These are phyloP conservation scores for Melanotaenia parkinsoni DNA, from an alignment of 2,797 vertebrate genomes.

Conservation along the genomic window DNA sequence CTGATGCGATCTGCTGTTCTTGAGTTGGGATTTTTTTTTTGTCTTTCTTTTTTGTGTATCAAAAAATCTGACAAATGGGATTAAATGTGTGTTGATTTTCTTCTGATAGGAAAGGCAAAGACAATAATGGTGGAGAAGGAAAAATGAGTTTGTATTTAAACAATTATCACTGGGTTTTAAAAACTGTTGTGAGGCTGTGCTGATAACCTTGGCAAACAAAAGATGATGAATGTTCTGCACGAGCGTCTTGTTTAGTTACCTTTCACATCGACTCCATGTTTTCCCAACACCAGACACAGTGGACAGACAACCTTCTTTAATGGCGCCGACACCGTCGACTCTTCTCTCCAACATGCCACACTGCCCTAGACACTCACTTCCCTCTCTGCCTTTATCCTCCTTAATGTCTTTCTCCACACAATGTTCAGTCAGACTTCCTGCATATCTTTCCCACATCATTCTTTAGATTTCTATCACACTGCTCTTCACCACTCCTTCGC, in stretches of 20 bases:
- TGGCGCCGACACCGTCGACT: constrained; percentile 53
- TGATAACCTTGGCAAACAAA: constrained; percentile 3
- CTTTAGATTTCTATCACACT: constrained; percentile 22
- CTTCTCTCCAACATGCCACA: constrained; percentile 43
- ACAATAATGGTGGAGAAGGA: neutral
- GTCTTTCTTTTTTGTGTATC: neutral
- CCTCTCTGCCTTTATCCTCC: constrained; percentile 22
- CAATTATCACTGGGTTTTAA: neutral
- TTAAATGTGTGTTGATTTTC: constrained; percentile 28
- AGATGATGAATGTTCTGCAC: neutral
- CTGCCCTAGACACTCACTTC: constrained; percentile 34
- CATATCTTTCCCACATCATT: neutral
- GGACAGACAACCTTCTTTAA: constrained; percentile 55
- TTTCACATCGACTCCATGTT: constrained; percentile 18
- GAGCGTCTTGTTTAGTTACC: neutral
- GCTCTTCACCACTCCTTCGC: constrained; percentile 32
- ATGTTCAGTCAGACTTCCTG: constrained; percentile 14
- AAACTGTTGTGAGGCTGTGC: neutral
- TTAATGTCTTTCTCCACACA: constrained; percentile 17
- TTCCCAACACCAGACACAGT: constrained; percentile 34
- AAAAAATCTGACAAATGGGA: constrained; percentile 19
- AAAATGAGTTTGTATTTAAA: neutral
- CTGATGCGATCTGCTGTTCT: constrained; percentile 27
- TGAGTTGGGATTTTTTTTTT: constrained; percentile 10
- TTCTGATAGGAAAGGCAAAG: constrained; percentile 5